Conservation (phyloP, 2,797 vertebrate species). For the Xenopus petersii region DNA sequence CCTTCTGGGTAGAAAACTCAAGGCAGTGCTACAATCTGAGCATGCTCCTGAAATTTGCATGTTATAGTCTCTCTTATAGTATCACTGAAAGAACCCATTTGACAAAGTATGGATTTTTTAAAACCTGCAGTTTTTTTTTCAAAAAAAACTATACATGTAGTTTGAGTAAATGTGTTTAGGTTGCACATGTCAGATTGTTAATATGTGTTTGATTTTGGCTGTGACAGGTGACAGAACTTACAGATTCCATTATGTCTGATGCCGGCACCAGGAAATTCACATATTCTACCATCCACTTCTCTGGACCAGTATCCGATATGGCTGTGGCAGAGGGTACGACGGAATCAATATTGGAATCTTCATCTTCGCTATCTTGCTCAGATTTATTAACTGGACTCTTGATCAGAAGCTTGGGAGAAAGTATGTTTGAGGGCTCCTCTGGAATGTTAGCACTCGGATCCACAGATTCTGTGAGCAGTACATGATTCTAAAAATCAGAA, state of each 20-base stretch:
- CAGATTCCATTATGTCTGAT: slow-evolving; percentile 87
- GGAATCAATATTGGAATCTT: slow-evolving; percentile 49
- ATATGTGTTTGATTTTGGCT: background rate
- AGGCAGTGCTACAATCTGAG: no score
- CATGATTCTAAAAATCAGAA: slow-evolving; percentile 32
- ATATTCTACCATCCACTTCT: slow-evolving; percentile 87
- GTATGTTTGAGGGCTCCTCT: slow-evolving; percentile 49
- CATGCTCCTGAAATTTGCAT: no score
- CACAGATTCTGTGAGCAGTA: slow-evolving; percentile 46
- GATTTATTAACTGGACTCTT: slow-evolving; percentile 41
- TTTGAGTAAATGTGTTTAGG: no score
- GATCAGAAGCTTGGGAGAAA: slow-evolving; percentile 9
- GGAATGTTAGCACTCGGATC: slow-evolving; percentile 60
- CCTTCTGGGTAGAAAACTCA: no score
- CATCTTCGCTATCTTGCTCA: slow-evolving; percentile 52
- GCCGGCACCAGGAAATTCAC: slow-evolving; percentile 80
- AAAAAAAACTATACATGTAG: no score
- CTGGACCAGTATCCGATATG: slow-evolving; percentile 56
- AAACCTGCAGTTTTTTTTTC: no score
- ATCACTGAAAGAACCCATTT: no score
- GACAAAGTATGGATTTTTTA: no score
- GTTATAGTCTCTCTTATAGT: no score
- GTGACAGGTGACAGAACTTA: slow-evolving; percentile 54
- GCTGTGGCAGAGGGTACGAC: slow-evolving; percentile 23
- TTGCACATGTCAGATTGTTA: no score